phyloP scores from a whole-genome alignment of 1,140 invertebrate genomes.

The Temnothorax nylanderi region DNA sequence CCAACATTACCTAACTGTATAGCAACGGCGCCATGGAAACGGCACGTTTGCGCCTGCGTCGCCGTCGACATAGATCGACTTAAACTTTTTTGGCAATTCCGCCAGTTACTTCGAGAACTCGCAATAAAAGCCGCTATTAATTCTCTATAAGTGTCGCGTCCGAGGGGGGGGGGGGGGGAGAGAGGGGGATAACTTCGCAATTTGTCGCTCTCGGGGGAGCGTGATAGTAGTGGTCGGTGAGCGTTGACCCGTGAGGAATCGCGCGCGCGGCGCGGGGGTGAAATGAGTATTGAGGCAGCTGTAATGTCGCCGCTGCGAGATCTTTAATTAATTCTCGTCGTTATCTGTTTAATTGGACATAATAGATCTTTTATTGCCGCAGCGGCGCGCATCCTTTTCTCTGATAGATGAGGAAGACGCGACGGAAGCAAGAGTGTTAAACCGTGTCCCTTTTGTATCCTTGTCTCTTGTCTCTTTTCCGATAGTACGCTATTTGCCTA shows the following conservation, averaged over 20 bases:
- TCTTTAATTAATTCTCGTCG: conserved; percentile 8
- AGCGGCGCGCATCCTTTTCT: background rate
- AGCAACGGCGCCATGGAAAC: conserved; percentile 65
- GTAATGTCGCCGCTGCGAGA: background rate
- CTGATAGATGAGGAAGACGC: background rate
- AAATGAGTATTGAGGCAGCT: conserved; percentile 1
- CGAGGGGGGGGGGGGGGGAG: background rate
- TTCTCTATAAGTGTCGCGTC: conserved; percentile 54
- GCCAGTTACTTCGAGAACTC: conserved; percentile 50
- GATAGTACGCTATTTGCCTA: background rate
- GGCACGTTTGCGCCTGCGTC: conserved; percentile 58
- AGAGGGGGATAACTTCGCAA: background rate
- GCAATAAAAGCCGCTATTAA: conserved; percentile 62
- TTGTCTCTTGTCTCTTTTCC: background rate
- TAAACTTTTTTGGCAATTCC: conserved; percentile 55
- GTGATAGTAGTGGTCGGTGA: conserved; percentile 13
- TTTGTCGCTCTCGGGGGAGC: conserved; percentile 39
- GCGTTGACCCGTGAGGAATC: conserved; percentile 20
- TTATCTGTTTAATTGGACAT: conserved; percentile 1
- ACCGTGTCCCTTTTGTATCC: too few species aligned
- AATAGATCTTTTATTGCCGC: background rate
- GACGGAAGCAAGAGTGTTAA: background rate
- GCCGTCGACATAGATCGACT: conserved; percentile 48
- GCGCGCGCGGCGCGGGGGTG: background rate
- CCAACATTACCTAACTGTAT: conserved; percentile 62